Evolutionary conservation across 1,140 invertebrate species (phyloP).

Genomic region (Papilio polyxenes): DNA sequence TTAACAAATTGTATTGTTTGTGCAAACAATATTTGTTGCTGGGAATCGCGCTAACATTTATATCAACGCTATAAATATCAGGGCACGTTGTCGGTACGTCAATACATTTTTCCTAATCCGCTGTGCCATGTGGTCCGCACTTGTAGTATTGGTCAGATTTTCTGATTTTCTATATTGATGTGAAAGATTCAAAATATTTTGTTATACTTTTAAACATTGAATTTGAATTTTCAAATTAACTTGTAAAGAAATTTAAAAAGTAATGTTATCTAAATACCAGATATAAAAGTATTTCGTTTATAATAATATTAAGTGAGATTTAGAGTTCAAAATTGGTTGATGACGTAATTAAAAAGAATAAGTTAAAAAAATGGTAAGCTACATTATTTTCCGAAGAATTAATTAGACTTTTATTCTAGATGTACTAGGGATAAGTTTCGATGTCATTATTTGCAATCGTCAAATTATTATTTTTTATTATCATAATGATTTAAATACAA

Average conservation of each 20-base stretch:
- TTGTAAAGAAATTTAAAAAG: not conserved
- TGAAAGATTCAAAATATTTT: not conserved
- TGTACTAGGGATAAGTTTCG: too few relatives aligned
- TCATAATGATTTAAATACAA: not conserved
- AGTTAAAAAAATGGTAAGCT: too few relatives aligned
- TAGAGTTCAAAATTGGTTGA: too few relatives aligned
- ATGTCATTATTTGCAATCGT: not conserved
- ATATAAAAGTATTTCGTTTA: too few relatives aligned
- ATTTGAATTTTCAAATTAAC: not conserved
- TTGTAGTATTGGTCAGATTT: constrained; percentile 19
- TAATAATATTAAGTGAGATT: too few relatives aligned
- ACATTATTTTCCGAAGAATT: too few relatives aligned
- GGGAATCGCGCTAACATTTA: not conserved
- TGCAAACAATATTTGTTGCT: constrained; percentile 20
- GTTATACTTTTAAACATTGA: not conserved
- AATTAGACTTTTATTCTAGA: too few relatives aligned
- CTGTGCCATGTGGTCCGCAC: not conserved
- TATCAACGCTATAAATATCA: constrained; percentile 23
- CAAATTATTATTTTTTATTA: not conserved
- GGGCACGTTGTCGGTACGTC: constrained; percentile 5
- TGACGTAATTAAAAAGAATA: too few relatives aligned
- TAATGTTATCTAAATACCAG: too few relatives aligned
- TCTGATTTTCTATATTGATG: constrained; percentile 4
- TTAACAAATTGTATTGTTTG: constrained; percentile 21
- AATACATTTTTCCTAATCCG: constrained; percentile 23